These are phyloP conservation scores for Lordiphosa collinella DNA, from an alignment of 1,140 invertebrate genomes.

Conservation along the genomic window DNA sequence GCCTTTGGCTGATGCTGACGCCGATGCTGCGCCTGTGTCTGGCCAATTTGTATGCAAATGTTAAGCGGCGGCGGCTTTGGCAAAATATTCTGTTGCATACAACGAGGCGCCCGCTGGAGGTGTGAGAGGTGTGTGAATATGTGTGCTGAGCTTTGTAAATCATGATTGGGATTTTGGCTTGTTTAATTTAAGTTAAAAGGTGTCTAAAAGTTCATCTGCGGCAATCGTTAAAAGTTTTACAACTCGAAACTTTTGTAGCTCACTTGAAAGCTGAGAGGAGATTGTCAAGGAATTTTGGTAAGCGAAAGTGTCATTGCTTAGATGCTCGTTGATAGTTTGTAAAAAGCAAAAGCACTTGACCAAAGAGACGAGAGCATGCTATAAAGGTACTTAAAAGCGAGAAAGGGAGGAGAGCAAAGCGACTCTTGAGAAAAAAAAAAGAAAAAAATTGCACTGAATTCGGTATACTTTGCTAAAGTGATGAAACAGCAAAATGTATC, in stretches of 20 bases:
- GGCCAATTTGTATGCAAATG: slow-evolving; percentile 72
- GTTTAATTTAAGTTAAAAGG: slow-evolving; percentile 64
- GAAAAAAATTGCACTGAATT: too few species aligned
- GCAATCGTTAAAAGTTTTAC: slow-evolving; percentile 45
- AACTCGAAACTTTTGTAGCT: slow-evolving; percentile 6
- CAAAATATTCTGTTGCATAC: slow-evolving; percentile 68
- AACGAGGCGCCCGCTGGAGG: slow-evolving; percentile 17
- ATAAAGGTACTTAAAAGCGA: too few species aligned
- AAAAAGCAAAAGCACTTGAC: too few species aligned
- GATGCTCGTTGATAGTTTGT: too few species aligned
- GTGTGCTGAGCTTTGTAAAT: slow-evolving; percentile 35
- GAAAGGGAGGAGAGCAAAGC: too few species aligned
- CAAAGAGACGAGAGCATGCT: too few species aligned
- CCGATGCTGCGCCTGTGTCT: slow-evolving; percentile 10
- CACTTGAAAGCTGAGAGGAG: background rate
- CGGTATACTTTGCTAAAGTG: too few species aligned
- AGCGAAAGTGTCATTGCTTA: too few species aligned
- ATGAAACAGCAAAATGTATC: too few species aligned
- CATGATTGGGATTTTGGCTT: slow-evolving; percentile 56
- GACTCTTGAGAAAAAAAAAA: too few species aligned
- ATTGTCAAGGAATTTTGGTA: too few species aligned
- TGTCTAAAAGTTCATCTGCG: slow-evolving; percentile 44
- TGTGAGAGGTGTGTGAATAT: background rate
- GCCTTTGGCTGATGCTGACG: slow-evolving; percentile 41
- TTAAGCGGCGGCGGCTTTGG: slow-evolving; percentile 47